These are phyloP conservation scores for Cyclina sinensis DNA, from an alignment of 1,140 invertebrate species.

Conservation along the genomic window DNA sequence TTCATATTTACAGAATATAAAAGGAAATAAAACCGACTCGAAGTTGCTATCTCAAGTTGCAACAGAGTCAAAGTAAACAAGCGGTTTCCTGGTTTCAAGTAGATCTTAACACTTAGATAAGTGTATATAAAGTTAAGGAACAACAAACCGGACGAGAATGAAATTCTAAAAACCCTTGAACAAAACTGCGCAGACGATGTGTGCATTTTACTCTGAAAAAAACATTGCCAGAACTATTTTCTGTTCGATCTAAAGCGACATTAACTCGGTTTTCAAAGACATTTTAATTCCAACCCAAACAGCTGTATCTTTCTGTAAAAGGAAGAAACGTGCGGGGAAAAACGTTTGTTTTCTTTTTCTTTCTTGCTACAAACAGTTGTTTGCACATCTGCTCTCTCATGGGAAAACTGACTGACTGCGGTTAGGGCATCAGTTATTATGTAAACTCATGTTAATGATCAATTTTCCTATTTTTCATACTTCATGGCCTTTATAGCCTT, in stretches of 20 bases:
- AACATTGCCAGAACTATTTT: too few relatives aligned
- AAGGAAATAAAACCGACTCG: neutral
- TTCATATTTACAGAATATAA: neutral
- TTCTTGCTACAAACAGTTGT: too few relatives aligned
- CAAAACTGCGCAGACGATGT: too few relatives aligned
- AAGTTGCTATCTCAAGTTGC: conserved; percentile 7
- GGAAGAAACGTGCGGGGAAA: too few relatives aligned
- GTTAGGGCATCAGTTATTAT: neutral
- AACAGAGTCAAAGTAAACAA: neutral
- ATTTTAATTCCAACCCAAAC: too few relatives aligned
- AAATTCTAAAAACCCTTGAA: neutral
- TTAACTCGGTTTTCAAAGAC: too few relatives aligned
- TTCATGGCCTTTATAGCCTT: neutral
- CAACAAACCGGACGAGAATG: neutral
- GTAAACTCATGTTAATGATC: neutral
- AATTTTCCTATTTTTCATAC: neutral
- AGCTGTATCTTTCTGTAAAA: too few relatives aligned
- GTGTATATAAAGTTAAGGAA: neutral
- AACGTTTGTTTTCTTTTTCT: too few relatives aligned
- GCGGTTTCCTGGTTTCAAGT: conserved; percentile 7
- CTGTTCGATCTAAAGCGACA: too few relatives aligned
- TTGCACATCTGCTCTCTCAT: neutral
- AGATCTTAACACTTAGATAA: neutral
- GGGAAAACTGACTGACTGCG: neutral
- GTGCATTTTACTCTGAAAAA: too few relatives aligned